These are phyloP conservation scores for Heliconius sara DNA, from an alignment of 2,888 invertebrate species.

Conservation along the genomic window DNA sequence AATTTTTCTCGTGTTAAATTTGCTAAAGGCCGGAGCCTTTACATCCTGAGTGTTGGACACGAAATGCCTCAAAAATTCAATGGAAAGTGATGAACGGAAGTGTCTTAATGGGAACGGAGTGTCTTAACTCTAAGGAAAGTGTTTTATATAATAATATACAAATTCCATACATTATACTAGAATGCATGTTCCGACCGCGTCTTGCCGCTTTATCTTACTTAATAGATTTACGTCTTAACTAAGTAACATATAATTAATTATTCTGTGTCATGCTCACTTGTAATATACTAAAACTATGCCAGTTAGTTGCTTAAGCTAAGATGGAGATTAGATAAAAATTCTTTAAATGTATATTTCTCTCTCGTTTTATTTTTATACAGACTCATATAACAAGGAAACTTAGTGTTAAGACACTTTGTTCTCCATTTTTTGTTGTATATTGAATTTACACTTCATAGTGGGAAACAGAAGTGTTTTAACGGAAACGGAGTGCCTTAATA, in stretches of 20 bases:
- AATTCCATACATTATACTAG: slow-evolving; percentile 3
- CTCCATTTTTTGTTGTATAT: neutral
- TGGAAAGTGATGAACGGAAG: no score
- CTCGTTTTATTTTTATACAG: neutral
- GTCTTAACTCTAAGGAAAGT: no score
- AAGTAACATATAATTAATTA: slow-evolving; percentile 11
- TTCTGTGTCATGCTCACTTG: slow-evolving; percentile 10
- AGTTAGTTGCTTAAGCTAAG: neutral
- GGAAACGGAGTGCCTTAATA: no score
- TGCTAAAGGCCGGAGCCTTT: no score
- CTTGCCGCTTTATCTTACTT: slow-evolving; percentile 18
- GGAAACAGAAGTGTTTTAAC: neutral
- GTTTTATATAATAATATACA: neutral
- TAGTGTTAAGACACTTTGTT: neutral
- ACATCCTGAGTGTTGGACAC: no score
- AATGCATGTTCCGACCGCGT: neutral
- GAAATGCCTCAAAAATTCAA: no score
- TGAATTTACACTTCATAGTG: neutral
- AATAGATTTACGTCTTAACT: slow-evolving; percentile 11
- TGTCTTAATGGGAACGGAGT: no score
- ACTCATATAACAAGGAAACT: neutral
- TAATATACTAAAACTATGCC: slow-evolving; percentile 12
- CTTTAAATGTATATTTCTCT: neutral
- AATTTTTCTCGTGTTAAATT: no score
- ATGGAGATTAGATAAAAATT: neutral